A percentile compares a stretch with the other conserved stretches of the same genome.
Evolutionary conservation across 2,113 vertebrate species (phyloP).

Genomic region (Chloroceryle aenea): DNA sequence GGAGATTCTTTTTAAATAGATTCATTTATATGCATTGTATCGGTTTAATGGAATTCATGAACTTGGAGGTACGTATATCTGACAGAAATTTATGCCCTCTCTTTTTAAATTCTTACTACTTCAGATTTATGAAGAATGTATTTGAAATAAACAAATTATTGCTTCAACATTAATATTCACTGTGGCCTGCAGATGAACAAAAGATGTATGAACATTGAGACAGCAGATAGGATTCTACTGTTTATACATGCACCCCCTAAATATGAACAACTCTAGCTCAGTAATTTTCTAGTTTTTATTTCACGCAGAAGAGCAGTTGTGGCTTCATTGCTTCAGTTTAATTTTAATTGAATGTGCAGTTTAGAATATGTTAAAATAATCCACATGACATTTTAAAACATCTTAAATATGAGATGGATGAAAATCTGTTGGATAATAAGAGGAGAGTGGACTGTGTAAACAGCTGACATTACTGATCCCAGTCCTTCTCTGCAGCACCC

Average conservation of each 20-base stretch:
- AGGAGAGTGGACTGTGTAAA: background rate
- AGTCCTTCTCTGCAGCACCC: background rate
- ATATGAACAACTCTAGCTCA: background rate
- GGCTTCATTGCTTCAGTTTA: constrained; percentile 18
- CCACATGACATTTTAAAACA: background rate
- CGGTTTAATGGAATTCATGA: background rate
- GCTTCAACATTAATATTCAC: background rate
- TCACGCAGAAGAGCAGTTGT: background rate
- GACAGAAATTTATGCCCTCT: background rate
- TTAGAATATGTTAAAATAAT: constrained; percentile 18
- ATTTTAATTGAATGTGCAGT: constrained; percentile 19
- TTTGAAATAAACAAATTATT: constrained; percentile 8
- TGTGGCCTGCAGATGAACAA: background rate
- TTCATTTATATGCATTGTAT: background rate
- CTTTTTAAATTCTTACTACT: background rate
- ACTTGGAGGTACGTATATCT: background rate
- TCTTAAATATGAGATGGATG: background rate
- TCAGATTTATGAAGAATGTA: background rate
- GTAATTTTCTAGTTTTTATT: constrained; percentile 25
- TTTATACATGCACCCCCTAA: background rate
- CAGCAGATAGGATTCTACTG: background rate
- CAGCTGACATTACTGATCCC: background rate
- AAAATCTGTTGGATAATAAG: background rate
- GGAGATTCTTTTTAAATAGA: background rate
- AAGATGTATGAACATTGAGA: background rate